Evolutionary conservation across 2,113 vertebrate genomes (phyloP), one percentile per base, ranked within the genome.

Genomic region (Hylia prasina): DNA sequence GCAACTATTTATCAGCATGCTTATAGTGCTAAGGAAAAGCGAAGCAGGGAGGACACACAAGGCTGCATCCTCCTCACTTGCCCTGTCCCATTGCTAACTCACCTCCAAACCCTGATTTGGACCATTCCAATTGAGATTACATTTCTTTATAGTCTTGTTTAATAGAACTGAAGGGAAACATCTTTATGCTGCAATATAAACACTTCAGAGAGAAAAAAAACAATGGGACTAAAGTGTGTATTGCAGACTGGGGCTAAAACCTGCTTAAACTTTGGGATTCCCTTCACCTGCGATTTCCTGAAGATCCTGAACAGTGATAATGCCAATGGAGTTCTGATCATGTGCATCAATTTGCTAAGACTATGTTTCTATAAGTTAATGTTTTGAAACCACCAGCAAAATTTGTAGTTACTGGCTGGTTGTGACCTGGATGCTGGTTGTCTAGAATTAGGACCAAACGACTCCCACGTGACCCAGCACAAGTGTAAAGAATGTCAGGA

Each of bases 401-500:
- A 85, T 33, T 15, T 78, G 4, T 50, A 60, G 24, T 50, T 82
- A 37, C 39, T 75, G 42, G 23, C 44, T 45, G 11, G 17, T 45
- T 57, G 51, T 89, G 33, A 82, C 16, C 11, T 27, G 11, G 30
- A 25, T 64, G 30, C 18, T 68, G 15, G 6, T 30, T 71, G 27
- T 64, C 48, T 51, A 56, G 21, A 72, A 87, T 1, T 47, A 40
- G 27, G 23, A 58, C n/a, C 35, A 75, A 82, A 11, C 35, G 58
- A 58, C 33, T 81, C 69, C 35, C 54, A 66, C 13, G 13, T 57
- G 42, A 65, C 9, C 31, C 39, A 66, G 39, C 18, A 37, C 11
- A 68, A 56, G 19, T 0, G 0, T 39, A 48, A 87, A 66, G 18
- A 75, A 45, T 0, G 0, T 54, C 22, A 69, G 40, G 11, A 64